Base-by-base conservation (phyloP, 2,797 vertebrate genomes). In the Clangula hyemalis region DNA sequence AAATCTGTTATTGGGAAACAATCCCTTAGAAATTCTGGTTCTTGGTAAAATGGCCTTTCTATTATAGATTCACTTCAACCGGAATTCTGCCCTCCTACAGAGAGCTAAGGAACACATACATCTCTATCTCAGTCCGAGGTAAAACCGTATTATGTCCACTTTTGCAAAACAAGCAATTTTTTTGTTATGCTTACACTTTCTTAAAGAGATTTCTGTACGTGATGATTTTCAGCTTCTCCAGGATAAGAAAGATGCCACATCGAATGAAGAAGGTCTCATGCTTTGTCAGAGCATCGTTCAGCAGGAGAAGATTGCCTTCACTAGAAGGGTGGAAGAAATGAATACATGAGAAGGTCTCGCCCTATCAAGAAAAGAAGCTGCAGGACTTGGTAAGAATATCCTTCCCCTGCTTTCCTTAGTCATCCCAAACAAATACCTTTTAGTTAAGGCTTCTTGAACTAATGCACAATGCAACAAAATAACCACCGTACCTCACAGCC, bases 261-360 rank as follows among this genome's bases (percentile, higher is more conserved):
- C 99, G 99, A 96, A 99, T 99, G 96, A 99, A 99, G 96, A 99
- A 99, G 1, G 99, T 98, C 97, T 99, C 99, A 2, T 99, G 99
- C 95, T 98, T 99, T 69, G 98, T 95, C 93, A 99, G 91, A 11
- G 99, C 99, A 11, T 99, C 99, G 2, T 99, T 99, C 65, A 99
- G 96, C 15, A 99, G 98, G 66, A 99, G 98, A 68, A 99, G 98
- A 95, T 99, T 99, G 53, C 99, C 99, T 93, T 99, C 99, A 11
- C 99, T 99, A 91, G 18, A 89, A 61, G 47, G 56, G 87, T 62
- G 54, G 76, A 83, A 87, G 57, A 95, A 82, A 81, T 43, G 6
- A 89, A 80, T 83, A 75, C 20, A 34, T 76, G 21, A 95, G 69
- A 53, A 58, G 24, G 25, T 60, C 12, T 80, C 27, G 51, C 24